phyloP scores from a whole-genome alignment of 2,888 invertebrate genomes.

The Sabatieria punctata region DNA sequence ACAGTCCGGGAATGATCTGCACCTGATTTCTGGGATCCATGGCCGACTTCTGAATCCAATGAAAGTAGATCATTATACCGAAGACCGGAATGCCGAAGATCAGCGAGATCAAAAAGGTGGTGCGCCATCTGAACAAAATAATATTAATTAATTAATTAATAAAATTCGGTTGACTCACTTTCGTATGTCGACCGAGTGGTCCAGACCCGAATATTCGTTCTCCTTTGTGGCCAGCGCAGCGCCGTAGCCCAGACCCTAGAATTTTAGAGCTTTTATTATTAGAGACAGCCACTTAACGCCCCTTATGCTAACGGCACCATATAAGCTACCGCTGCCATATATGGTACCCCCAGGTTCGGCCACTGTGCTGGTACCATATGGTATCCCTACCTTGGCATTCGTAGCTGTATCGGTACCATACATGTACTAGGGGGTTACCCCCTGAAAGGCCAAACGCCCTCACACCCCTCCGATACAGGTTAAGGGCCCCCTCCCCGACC shows the following conservation, averaged over 20 bases:
- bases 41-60: slow-evolving; percentile 27
- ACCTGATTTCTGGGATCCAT: slow-evolving; percentile 27
- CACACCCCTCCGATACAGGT: too few species aligned
- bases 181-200: slow-evolving; percentile 55
- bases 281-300: too few species aligned
- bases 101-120: slow-evolving; percentile 74
- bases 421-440: too few species aligned
- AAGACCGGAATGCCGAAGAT: slow-evolving; percentile 88
- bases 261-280: too few species aligned
- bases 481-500: too few species aligned
- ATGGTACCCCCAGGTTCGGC: too few species aligned
- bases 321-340: too few species aligned
- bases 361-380: too few species aligned
- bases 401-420: too few species aligned
- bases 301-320: too few species aligned
- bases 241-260: slow-evolving; percentile 58
- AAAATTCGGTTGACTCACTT: slow-evolving; percentile 37
- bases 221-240: slow-evolving; percentile 47
- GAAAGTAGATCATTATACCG: slow-evolving; percentile 79
- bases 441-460: too few species aligned
- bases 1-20: slow-evolving; percentile 63
- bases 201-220: slow-evolving; percentile 26
- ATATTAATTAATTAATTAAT: background rate
- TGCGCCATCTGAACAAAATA: slow-evolving; percentile 69
- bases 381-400: too few species aligned